Evolutionary conservation across 2,888 invertebrate genomes (phyloP), one percentile per base, ranked within the genome.

Genomic region (Ennomos quercinarius): DNA sequence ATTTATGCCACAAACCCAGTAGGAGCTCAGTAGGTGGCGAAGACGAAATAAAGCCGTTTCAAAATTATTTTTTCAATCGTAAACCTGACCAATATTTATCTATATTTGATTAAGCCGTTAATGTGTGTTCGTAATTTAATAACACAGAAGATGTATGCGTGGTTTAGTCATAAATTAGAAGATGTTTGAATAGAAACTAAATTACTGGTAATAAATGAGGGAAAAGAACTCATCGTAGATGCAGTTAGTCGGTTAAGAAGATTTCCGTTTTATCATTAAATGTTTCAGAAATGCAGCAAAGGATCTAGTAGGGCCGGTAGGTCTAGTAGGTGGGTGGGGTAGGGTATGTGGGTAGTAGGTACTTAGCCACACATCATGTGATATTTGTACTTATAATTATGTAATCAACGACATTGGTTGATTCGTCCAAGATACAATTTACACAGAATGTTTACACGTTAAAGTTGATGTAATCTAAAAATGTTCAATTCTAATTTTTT

Each of bases 21-120:
- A 43, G 55, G 45, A 38, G 42, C 63, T 50, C 74, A 38, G 68
- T 73, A 72, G 72, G 72, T 69, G 75, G 74, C 64, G 57, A 50
- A 57, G 42, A 45, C 17, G 35, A 53, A 57, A 59, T 63, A 59
- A 61, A 63, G 37, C 52, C 44, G 57, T 59, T 62, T 40, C 51
- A 61, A 63, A 60, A 66, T 63, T 61, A 66, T 68, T 66, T 72
- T 72, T 67, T 61, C 38, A 51, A 67, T 62, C 67, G 68, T 68
- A 72, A 72, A 74, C 74, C 66, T 62, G 55, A 64, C 63, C 65
- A 70, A 72, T 76, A 70, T 77, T 76, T 74, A 74, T 71, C 69
- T 70, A 61, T 61, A 66, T 76, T 76, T 80, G 73, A 82, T 80
- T 78, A 72, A 78, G 77, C 68, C 64, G 70, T 78, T 72, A 76